These are phyloP conservation scores for Aphaenogaster floridana DNA, from an alignment of 1,140 invertebrate species.

Conservation along the genomic window DNA sequence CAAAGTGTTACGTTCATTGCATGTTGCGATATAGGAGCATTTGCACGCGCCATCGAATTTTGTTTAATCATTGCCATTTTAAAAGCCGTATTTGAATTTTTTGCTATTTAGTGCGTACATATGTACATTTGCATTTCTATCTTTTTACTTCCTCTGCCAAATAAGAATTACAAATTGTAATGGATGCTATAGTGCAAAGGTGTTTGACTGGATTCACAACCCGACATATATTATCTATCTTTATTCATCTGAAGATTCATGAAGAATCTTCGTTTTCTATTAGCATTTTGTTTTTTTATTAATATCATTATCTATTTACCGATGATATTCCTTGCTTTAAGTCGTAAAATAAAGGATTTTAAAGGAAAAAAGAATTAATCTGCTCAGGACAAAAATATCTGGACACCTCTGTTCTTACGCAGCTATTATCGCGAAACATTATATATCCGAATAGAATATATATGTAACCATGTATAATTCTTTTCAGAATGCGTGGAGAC, in stretches of 20 bases:
- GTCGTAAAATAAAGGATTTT: neutral
- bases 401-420: neutral
- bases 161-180: constrained; percentile 3
- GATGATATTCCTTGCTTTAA: neutral
- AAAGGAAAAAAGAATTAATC: neutral
- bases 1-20: constrained; percentile 57
- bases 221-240: neutral
- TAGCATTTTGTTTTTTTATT: neutral
- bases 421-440: neutral
- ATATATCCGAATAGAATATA: neutral
- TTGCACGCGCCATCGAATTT: constrained; percentile 61
- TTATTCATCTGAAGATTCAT: neutral
- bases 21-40: constrained; percentile 60
- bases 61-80: constrained; percentile 39
- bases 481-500: constrained; percentile 85
- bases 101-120: constrained; percentile 40
- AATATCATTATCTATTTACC: constrained; percentile 11
- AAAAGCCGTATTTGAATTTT: constrained; percentile 22
- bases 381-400: neutral
- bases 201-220: neutral
- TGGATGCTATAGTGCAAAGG: neutral
- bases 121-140: constrained; percentile 31
- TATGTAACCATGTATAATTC: neutral
- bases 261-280: neutral
- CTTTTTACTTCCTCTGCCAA: constrained; percentile 17